Evolutionary conservation across 2,888 invertebrate species (phyloP).

Genomic region (Laspeyria flexula): DNA sequence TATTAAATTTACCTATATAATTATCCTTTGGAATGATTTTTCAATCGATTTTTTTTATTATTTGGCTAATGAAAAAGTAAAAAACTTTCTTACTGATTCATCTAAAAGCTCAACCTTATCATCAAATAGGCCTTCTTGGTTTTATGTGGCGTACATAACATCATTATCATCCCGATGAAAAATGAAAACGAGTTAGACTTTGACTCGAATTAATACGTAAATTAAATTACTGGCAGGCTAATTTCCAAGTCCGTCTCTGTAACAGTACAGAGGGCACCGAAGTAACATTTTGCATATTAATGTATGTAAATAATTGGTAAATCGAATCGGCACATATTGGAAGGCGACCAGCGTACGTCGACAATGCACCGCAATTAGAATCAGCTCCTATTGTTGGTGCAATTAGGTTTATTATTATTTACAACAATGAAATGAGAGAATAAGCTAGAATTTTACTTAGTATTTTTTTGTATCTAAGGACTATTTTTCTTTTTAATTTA

Average conservation of each 20-base stretch:
- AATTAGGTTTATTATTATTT: not conserved
- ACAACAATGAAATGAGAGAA: not conserved
- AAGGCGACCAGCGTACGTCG: conserved; percentile 39
- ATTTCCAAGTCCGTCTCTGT: not conserved
- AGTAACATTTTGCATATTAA: conserved; percentile 64
- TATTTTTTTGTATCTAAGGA: too few relatives aligned
- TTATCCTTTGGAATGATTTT: too few relatives aligned
- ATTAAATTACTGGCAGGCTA: not conserved
- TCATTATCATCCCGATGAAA: too few relatives aligned
- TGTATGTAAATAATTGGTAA: conserved; percentile 68
- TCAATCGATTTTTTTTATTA: too few relatives aligned
- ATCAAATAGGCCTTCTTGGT: too few relatives aligned
- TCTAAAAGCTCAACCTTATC: too few relatives aligned
- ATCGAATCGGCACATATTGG: conserved; percentile 57
- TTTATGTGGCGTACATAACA: too few relatives aligned
- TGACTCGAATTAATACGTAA: not conserved
- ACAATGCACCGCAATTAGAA: conserved; percentile 70
- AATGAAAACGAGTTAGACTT: too few relatives aligned
- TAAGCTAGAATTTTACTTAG: not conserved
- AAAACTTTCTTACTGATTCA: too few relatives aligned
- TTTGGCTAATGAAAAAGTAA: too few relatives aligned
- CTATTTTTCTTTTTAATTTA: too few relatives aligned
- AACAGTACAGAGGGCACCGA: conserved; percentile 11
- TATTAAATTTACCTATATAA: too few relatives aligned
- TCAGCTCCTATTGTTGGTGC: conserved; percentile 60